A percentile compares a stretch with the other conserved stretches of the same genome.
These are phyloP conservation scores for Dendropsophus ebraccatus DNA, from an alignment of 2,113 vertebrate genomes.

Conservation along the genomic window DNA sequence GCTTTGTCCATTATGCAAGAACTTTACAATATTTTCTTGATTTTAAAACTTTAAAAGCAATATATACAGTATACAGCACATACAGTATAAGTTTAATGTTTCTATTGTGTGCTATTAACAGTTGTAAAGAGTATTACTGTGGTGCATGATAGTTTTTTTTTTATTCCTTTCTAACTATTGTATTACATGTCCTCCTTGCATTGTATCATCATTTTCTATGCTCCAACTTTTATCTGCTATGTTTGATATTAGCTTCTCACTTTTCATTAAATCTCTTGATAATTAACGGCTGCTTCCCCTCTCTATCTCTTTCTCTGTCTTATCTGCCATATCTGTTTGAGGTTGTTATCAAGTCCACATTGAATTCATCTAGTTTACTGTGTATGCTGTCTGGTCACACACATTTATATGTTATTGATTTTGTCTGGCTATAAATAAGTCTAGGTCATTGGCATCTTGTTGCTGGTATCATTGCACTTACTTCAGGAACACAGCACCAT, in stretches of 20 bases:
- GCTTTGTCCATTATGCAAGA: too few species aligned
- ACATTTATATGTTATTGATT: constrained; percentile 37
- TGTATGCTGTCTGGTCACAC: constrained; percentile 18
- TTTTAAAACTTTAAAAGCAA: too few species aligned
- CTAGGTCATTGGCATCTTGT: constrained; percentile 10
- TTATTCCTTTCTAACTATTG: too few species aligned
- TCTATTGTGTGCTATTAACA: too few species aligned
- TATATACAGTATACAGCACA: too few species aligned
- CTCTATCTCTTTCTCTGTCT: neutral
- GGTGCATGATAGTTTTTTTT: too few species aligned
- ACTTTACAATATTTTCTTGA: too few species aligned
- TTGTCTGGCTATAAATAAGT: constrained; percentile 36
- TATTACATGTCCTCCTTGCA: too few species aligned
- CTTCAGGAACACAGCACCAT: neutral
- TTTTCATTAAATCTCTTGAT: neutral
- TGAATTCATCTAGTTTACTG: constrained; percentile 14
- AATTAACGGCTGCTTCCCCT: neutral
- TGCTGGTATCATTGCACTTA: constrained; percentile 11
- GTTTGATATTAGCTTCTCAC: neutral
- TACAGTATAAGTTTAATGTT: too few species aligned
- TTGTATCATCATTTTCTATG: neutral
- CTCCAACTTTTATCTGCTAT: neutral
- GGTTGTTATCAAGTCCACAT: neutral
- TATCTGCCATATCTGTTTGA: constrained; percentile 1
- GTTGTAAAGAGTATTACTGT: too few species aligned